Conservation (phyloP, 2,797 vertebrate species). For the Brotogeris chrysoptera region DNA sequence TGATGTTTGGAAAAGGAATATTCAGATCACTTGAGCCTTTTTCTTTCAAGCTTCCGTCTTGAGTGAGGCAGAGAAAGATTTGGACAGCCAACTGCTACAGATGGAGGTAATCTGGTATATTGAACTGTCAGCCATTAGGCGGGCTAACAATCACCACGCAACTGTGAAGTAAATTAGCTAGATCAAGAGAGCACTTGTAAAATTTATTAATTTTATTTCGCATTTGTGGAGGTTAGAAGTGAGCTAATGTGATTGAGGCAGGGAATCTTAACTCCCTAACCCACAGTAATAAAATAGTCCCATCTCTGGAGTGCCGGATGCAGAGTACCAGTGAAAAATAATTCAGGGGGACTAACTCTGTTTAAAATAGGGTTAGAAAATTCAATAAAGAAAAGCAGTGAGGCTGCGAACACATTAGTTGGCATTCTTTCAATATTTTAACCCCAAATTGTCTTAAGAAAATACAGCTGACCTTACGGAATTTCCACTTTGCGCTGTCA, state of each 20-base stretch:
- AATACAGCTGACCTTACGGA: not conserved
- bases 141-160: not conserved
- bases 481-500: not conserved
- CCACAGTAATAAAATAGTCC: not conserved
- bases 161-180: slow-evolving; percentile 2
- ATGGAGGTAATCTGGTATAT: not conserved
- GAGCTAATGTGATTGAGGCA: not conserved
- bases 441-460: not conserved
- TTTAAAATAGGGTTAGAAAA: not conserved
- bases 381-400: not conserved
- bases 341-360: not conserved
- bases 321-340: not conserved
- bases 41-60: not conserved
- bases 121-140: not conserved
- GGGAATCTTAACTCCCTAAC: not conserved
- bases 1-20: not conserved
- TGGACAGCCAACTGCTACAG: not conserved
- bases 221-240: not conserved
- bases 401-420: not conserved
- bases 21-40: not conserved
- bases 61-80: not conserved
- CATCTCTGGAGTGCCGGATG: not conserved
- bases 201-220: slow-evolving; percentile 23
- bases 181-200: slow-evolving; percentile 34
- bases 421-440: not conserved